These are phyloP conservation scores for Panthera uncia DNA, from an alignment of 2,113 vertebrate species.

Conservation along the genomic window DNA sequence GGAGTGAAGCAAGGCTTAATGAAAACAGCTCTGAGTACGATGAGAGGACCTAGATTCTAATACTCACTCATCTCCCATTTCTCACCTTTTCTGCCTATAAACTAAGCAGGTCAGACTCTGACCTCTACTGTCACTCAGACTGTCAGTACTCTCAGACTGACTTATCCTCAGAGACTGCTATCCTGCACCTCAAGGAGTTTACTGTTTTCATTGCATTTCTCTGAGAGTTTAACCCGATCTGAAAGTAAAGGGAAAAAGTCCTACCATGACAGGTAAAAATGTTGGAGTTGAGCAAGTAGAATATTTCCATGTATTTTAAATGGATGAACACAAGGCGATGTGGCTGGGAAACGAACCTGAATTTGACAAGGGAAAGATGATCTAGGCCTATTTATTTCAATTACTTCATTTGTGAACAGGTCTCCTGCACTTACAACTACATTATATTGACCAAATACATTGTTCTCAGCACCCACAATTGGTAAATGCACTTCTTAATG, in stretches of 20 bases:
- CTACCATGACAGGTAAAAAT: neutral
- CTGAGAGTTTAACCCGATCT: neutral
- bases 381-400: neutral
- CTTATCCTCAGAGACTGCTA: neutral
- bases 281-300: neutral
- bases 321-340: neutral
- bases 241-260: neutral
- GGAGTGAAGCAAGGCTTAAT: neutral
- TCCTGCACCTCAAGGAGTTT: neutral
- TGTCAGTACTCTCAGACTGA: neutral
- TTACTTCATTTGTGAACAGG: neutral
- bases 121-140: neutral
- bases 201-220: neutral
- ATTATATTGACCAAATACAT: neutral
- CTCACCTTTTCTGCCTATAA: neutral
- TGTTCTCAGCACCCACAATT: neutral
- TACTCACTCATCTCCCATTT: neutral
- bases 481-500: too few relatives aligned
- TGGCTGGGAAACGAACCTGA: neutral
- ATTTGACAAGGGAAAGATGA: neutral
- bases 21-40: neutral
- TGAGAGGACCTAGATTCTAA: neutral
- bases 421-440: neutral
- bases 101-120: neutral
- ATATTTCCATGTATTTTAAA: neutral